phyloP scores from a whole-genome alignment of 53 echinoderm and acorn worm genomes.

The Luidia sarsii region DNA sequence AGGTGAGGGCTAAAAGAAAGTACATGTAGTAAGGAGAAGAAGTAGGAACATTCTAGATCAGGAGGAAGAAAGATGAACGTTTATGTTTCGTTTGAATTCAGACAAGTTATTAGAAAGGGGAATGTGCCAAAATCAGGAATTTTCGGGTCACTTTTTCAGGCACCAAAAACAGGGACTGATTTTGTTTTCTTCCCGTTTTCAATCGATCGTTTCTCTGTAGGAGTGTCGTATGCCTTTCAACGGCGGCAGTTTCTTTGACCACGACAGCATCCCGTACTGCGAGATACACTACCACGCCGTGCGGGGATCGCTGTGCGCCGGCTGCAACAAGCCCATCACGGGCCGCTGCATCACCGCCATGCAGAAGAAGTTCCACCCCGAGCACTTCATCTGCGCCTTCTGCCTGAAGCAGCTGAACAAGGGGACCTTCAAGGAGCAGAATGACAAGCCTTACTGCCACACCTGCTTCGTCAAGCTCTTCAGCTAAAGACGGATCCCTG shows the following conservation, averaged over 20 bases:
- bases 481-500: constrained; percentile 50
- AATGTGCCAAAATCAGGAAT: too few species aligned
- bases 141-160: too few species aligned
- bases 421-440: constrained; percentile 99
- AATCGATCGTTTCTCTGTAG: constrained; percentile 60
- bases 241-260: constrained; percentile 96
- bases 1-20: too few species aligned
- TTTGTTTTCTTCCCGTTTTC: too few species aligned
- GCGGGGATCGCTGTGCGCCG: constrained; percentile 90
- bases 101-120: too few species aligned
- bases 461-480: constrained; percentile 91
- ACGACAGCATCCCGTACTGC: constrained; percentile 92
- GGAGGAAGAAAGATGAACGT: too few species aligned
- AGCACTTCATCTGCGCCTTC: constrained; percentile 97
- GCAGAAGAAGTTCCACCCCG: constrained; percentile 97
- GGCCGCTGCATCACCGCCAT: constrained; percentile 99
- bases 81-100: too few species aligned
- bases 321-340: constrained; percentile 95
- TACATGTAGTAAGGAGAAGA: too few species aligned
- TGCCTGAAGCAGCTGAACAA: constrained; percentile 99
- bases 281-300: constrained; percentile 99
- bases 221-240: constrained; percentile 92
- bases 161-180: too few species aligned
- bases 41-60: too few species aligned
- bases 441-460: constrained; percentile 98